Percentiles rank a stretch among this genome's conserved stretches.
Evolutionary conservation across 2,888 invertebrate species (phyloP).

Genomic region (Agrotis exclamationis): DNA sequence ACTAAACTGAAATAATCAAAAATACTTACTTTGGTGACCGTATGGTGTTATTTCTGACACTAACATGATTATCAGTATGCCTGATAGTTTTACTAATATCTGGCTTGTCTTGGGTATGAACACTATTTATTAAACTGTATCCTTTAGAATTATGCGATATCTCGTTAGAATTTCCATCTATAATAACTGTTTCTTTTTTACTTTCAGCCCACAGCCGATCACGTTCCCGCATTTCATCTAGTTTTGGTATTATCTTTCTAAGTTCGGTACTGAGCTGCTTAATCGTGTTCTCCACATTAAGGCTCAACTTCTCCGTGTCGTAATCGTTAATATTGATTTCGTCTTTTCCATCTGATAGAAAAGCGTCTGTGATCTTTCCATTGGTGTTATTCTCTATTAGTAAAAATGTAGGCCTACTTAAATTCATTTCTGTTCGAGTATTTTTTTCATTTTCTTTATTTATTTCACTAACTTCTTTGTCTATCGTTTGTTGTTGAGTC

Average conservation of each 20-base stretch:
- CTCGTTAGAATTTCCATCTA: slow-evolving; percentile 85
- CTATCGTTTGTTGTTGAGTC: slow-evolving; percentile 60
- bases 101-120: slow-evolving; percentile 62
- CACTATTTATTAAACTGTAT: slow-evolving; percentile 58
- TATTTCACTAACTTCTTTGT: slow-evolving; percentile 74
- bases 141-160: slow-evolving; percentile 73
- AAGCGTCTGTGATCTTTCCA: slow-evolving; percentile 90
- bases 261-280: slow-evolving; percentile 87
- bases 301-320: slow-evolving; percentile 83
- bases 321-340: slow-evolving; percentile 87
- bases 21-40: slow-evolving; percentile 71
- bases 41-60: slow-evolving; percentile 62
- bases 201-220: slow-evolving; percentile 83
- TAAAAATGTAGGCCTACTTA: slow-evolving; percentile 88
- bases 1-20: slow-evolving; percentile 2
- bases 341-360: slow-evolving; percentile 91
- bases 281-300: slow-evolving; percentile 87
- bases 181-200: slow-evolving; percentile 72
- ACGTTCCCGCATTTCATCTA: slow-evolving; percentile 88
- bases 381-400: slow-evolving; percentile 82
- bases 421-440: slow-evolving; percentile 83
- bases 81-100: slow-evolving; percentile 59
- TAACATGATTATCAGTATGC: slow-evolving; percentile 59
- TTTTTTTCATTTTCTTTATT: slow-evolving; percentile 84
- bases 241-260: slow-evolving; percentile 87